Conservation (phyloP, 2,113 vertebrate species). For the Cervus canadensis region DNA sequence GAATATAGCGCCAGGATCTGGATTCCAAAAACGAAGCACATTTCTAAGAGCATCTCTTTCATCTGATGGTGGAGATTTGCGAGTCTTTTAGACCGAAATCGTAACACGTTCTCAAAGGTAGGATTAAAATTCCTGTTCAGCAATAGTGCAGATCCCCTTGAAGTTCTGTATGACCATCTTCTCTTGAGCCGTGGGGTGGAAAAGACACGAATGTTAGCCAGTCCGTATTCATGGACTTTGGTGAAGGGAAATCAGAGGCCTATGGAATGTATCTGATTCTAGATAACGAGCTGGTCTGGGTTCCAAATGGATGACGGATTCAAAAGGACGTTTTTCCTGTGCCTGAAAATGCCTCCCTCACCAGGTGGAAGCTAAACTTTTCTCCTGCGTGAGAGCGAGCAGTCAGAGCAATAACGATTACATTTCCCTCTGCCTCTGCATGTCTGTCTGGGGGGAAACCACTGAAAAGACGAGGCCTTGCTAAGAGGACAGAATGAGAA, state of each 20-base stretch:
- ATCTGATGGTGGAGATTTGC: neutral
- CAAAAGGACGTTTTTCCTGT: neutral
- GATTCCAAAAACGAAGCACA: neutral
- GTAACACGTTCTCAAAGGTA: neutral
- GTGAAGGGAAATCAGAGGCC: neutral
- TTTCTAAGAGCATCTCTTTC: neutral
- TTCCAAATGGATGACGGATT: neutral
- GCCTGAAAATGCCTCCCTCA: neutral
- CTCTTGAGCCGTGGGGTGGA: neutral
- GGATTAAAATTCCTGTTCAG: neutral
- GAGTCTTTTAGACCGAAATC: neutral
- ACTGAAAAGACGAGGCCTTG: neutral
- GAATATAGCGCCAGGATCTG: neutral
- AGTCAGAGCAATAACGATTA: rapidly evolving
- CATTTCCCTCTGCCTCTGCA: neutral
- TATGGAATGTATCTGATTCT: neutral
- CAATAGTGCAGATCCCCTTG: neutral
- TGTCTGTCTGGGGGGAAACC: neutral
- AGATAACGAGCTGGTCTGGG: neutral
- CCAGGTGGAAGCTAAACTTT: neutral
- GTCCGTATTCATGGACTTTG: neutral
- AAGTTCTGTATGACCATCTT: neutral
- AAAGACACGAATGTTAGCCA: rapidly evolving
- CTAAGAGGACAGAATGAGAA: neutral
- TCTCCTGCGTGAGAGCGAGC: rapidly evolving